These are phyloP conservation scores for Hylia prasina DNA, from an alignment of 2,113 vertebrate species.

Conservation along the genomic window DNA sequence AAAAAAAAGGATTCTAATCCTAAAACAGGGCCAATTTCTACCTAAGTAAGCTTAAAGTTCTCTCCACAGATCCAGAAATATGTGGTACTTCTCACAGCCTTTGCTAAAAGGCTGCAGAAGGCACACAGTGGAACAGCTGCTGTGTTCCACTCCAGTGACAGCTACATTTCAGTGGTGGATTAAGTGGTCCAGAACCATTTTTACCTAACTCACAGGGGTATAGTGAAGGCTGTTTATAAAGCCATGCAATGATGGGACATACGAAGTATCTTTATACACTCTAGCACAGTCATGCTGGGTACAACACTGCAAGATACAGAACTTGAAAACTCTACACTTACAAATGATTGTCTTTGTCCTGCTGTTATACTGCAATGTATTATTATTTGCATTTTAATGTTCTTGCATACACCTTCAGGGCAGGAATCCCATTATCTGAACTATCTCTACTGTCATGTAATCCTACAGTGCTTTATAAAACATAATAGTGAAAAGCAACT, in stretches of 20 bases:
- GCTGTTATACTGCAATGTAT: not conserved
- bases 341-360: not conserved
- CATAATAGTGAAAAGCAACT: not conserved
- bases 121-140: not conserved
- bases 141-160: not conserved
- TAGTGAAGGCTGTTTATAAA: not conserved
- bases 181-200: slow-evolving; percentile 4
- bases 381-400: slow-evolving; percentile 19
- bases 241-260: not conserved
- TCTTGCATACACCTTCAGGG: not conserved
- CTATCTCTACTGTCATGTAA: not conserved
- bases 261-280: not conserved
- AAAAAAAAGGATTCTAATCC: not conserved
- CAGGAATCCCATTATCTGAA: slow-evolving; percentile 7
- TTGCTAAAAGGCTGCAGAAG: not conserved
- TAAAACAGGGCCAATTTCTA: not conserved
- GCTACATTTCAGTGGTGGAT: not conserved
- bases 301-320: not conserved
- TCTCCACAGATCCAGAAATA: not conserved
- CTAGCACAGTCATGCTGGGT: not conserved
- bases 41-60: not conserved
- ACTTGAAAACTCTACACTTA: not conserved
- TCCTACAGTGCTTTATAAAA: not conserved
- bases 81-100: not conserved
- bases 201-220: not conserved